Evolutionary conservation across 2,797 vertebrate species (phyloP).

Genomic region (Coluber constrictor): DNA sequence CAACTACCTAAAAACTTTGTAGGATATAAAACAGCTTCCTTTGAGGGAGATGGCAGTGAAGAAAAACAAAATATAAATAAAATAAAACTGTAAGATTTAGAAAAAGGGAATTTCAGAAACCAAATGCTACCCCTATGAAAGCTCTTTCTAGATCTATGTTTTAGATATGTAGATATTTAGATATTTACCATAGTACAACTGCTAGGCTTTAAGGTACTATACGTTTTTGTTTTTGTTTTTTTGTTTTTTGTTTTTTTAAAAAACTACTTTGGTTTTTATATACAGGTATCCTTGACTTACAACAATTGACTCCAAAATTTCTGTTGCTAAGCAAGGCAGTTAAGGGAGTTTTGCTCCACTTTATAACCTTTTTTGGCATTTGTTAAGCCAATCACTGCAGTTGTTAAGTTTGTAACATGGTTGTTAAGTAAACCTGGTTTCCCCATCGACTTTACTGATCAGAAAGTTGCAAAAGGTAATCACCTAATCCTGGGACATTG

Average conservation of each 20-base stretch:
- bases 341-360: neutral
- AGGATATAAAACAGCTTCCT: neutral
- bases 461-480: neutral
- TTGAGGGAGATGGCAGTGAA: neutral
- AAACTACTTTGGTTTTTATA: neutral
- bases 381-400: neutral
- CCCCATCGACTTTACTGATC: neutral
- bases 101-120: neutral
- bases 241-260: neutral
- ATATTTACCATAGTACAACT: neutral
- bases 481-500: neutral
- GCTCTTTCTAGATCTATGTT: neutral
- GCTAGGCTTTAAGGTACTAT: neutral
- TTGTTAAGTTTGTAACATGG: neutral
- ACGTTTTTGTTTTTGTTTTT: too few relatives aligned
- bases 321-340: neutral
- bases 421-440: neutral
- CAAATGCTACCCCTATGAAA: neutral
- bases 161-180: neutral
- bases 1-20: neutral
- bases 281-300: neutral
- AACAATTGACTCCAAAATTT: neutral
- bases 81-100: neutral
- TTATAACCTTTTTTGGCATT: neutral
- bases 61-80: neutral